Base-by-base conservation (phyloP, 2,888 invertebrate genomes). In the Rhingia campestris region DNA sequence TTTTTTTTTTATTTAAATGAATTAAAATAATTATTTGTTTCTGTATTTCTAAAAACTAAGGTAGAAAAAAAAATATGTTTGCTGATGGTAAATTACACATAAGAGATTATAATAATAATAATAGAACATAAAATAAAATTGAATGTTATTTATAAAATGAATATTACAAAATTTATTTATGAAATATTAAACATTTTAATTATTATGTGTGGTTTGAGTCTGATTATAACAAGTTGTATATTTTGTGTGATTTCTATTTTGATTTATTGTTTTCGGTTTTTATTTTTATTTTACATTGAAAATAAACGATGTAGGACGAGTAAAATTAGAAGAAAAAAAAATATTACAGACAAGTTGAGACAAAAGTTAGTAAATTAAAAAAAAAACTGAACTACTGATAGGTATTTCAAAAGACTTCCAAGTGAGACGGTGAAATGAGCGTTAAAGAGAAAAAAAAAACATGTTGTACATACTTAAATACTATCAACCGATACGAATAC, bases 291-390 rank as follows among this genome's bases (percentile, higher is more conserved):
- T 74, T 12, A 30, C 49, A 58, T 33, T 58, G 45, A 66, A 66
- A 66, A 49, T 37, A 56, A 74, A 35, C 41, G 1, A 12, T 5
- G 33, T 47, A 51, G 47, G 30, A 49, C 30, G 10, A 30, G 49
- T 32, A 6, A 43, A 54, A 35, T 12, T 12, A 35, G 22, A 14
- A 53, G n/a, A 49, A 33, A 51, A 49, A 43, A 70, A 73, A 66
- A 74, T 81, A 70, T 70, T 66, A 81, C 76, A 81, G 47, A 66
- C 53, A 72, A 76, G 61, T 81, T 81, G 81, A 81, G 81, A 81
- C 76, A 72, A 76, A 54, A 7, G 33, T 75, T 67, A 2, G 30
- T 69, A 22, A 69, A 69, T 61, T 45, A 54, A 7, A 39, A 49
- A 63, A 30, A 7, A 61, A 39, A 51, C 33, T n/a, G 37, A 53